Evolutionary conservation across 1,140 invertebrate genomes (phyloP).

Genomic region (Magallana gigas): DNA sequence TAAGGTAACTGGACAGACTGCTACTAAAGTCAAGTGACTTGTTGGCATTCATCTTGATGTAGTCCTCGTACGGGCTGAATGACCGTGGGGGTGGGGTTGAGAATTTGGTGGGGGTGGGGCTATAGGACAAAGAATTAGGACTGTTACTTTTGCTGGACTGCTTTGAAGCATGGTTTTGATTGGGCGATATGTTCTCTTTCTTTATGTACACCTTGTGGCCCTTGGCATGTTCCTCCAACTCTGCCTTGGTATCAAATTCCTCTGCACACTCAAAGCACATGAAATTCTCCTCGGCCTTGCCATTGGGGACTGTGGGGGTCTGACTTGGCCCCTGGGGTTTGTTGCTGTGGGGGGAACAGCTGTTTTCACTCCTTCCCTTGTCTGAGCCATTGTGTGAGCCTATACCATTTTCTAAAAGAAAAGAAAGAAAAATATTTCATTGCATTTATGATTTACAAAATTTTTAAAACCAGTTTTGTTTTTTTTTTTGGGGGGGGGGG

Average conservation of each 20-base stretch:
- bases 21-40: slow-evolving; percentile 13
- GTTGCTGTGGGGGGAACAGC: not conserved
- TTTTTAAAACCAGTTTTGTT: no score
- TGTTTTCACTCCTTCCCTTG: not conserved
- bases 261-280: slow-evolving; percentile 60
- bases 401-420: not conserved
- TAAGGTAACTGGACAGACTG: slow-evolving; percentile 20
- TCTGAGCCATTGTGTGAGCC: not conserved
- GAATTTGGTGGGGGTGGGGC: slow-evolving; percentile 30
- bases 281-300: slow-evolving; percentile 33
- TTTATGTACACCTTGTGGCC: slow-evolving; percentile 41
- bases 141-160: not conserved
- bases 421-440: slow-evolving; percentile 6
- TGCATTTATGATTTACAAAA: not conserved
- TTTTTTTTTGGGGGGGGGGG: no score
- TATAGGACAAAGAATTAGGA: not conserved
- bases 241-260: slow-evolving; percentile 50
- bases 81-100: slow-evolving; percentile 38
- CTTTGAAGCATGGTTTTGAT: not conserved
- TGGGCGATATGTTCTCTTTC: not conserved
- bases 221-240: slow-evolving; percentile 54
- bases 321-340: not conserved
- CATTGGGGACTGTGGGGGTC: slow-evolving; percentile 13
- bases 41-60: slow-evolving; percentile 37
- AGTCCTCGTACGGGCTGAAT: slow-evolving; percentile 35